A percentile compares a stretch with the other conserved stretches of the same genome.
Evolutionary conservation across 64 coral and sea anemone genomes (phyloP).

Genomic region (Stylophora pistillata): DNA sequence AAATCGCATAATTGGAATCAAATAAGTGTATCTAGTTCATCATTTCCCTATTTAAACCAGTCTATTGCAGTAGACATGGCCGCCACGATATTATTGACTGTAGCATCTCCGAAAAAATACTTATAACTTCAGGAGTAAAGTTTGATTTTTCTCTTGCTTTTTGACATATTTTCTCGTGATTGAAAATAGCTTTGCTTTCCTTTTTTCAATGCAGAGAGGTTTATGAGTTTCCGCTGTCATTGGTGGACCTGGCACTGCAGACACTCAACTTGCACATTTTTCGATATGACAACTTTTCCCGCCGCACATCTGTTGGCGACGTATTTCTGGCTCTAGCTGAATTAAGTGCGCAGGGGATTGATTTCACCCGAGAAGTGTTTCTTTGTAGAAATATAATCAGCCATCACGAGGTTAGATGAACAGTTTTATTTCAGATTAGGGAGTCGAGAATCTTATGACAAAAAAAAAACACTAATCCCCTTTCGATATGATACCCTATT

Average conservation of each 20-base stretch:
- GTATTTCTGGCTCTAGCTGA: conserved; percentile 96
- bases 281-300: conserved; percentile 93
- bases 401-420: conserved; percentile 70
- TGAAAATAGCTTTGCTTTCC: too few species aligned
- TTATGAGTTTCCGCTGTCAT: conserved; percentile 83
- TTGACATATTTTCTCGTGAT: too few species aligned
- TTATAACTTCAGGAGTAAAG: too few species aligned
- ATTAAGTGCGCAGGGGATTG: conserved; percentile 90
- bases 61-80: too few species aligned
- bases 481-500: neutral
- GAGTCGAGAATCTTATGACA: neutral
- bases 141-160: too few species aligned
- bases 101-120: too few species aligned
- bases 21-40: too few species aligned
- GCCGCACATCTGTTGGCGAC: conserved; percentile 71
- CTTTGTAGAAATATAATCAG: conserved; percentile 84
- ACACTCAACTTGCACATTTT: conserved; percentile 93
- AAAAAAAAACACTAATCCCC: too few species aligned
- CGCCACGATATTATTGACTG: too few species aligned
- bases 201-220: conserved; percentile 34
- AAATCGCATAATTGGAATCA: too few species aligned
- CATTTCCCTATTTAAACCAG: too few species aligned
- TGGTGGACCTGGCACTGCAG: conserved; percentile 74
- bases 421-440: neutral
- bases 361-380: conserved; percentile 91